Conservation (phyloP, 2,888 invertebrate genomes). For the Aphelenchoides bicaudatus region DNA sequence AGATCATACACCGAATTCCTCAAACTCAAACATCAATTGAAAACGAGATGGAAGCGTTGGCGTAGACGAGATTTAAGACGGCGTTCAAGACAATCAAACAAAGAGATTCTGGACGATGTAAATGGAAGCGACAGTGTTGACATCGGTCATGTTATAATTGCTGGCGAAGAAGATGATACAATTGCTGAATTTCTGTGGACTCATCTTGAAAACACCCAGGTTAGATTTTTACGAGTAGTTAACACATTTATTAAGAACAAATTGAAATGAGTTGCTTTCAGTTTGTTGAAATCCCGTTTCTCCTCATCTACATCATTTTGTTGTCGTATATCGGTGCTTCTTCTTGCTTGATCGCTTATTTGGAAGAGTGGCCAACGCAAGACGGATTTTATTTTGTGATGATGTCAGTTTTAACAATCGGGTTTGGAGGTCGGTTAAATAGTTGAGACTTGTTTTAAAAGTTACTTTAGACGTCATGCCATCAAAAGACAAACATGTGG, state of each 20-base stretch:
- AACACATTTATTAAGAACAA: too few species aligned
- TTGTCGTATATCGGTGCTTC: slow-evolving; percentile 41
- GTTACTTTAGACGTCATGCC: slow-evolving; percentile 61
- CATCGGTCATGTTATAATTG: slow-evolving; percentile 52
- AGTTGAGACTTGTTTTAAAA: background rate
- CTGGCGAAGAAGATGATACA: slow-evolving; percentile 55
- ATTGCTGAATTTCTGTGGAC: slow-evolving; percentile 59
- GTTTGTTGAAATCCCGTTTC: slow-evolving; percentile 57
- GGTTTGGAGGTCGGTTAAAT: slow-evolving; percentile 65
- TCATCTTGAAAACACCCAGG: slow-evolving; percentile 56
- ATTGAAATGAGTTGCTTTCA: too few species aligned
- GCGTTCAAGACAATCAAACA: too few species aligned
- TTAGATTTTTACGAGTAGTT: too few species aligned
- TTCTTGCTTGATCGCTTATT: slow-evolving; percentile 61
- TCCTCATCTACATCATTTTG: slow-evolving; percentile 45
- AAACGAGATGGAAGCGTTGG: slow-evolving; percentile 43
- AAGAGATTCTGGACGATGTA: slow-evolving; percentile 11
- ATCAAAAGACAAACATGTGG: slow-evolving; percentile 78
- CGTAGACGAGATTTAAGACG: slow-evolving; percentile 37
- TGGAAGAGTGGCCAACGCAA: slow-evolving; percentile 68
- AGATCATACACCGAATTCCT: slow-evolving; percentile 53
- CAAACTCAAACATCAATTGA: slow-evolving; percentile 49
- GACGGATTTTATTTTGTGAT: slow-evolving; percentile 94
- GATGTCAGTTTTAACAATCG: slow-evolving; percentile 88
- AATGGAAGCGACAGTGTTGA: slow-evolving; percentile 27